Conservation (phyloP, 2,113 vertebrate species). For the Talpa occidentalis region DNA sequence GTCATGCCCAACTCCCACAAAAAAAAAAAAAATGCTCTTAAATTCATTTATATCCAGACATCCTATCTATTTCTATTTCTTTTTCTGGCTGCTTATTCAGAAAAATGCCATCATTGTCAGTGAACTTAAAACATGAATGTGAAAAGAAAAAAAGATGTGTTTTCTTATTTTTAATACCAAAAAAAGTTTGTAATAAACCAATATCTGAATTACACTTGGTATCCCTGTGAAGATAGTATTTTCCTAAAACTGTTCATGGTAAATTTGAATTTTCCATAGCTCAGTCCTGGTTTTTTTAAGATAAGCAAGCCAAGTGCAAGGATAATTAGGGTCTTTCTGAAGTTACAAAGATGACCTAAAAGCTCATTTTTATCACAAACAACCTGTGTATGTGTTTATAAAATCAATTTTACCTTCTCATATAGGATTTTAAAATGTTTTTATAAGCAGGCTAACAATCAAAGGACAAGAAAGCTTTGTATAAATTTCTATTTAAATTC, state of each 20-base stretch:
- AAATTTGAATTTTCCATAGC: slow-evolving; percentile 34
- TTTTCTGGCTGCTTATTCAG: neutral
- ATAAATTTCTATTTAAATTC: neutral
- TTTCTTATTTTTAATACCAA: neutral
- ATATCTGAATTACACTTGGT: neutral
- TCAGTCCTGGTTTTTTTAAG: neutral
- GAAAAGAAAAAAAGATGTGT: neutral
- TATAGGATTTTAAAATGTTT: neutral
- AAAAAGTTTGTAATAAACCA: neutral
- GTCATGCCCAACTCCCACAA: neutral
- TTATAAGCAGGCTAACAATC: slow-evolving; percentile 9
- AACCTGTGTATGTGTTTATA: neutral
- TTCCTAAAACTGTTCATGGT: neutral
- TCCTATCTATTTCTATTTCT: neutral
- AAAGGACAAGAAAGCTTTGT: neutral
- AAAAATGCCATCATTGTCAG: neutral
- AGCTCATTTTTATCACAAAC: neutral
- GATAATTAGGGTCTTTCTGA: slow-evolving; percentile 2
- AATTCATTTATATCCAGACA: neutral
- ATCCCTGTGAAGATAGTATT: neutral
- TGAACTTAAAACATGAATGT: neutral
- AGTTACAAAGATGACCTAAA: neutral
- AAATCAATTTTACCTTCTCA: slow-evolving; percentile 25
- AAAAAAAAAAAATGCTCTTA: neutral
- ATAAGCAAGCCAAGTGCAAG: neutral